Base-by-base conservation (phyloP, 35 echinoderm and acorn worm species). In the Eucidaris tribuloides region DNA sequence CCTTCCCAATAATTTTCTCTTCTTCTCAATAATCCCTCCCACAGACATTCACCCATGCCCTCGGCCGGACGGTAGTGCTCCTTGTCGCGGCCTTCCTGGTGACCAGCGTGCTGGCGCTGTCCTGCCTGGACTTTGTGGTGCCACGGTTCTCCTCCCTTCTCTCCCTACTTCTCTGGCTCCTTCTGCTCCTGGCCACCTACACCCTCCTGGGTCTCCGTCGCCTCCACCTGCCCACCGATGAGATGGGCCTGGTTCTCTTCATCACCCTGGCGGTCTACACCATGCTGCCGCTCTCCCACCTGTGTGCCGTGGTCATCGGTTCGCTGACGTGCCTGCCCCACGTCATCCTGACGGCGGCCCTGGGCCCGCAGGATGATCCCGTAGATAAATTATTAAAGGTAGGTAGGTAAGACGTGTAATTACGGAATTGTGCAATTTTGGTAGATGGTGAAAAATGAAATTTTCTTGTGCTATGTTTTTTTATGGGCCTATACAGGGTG, bases 321-420 rank as follows among this genome's bases (percentile, higher is more conserved):
- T 19, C 72, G 19, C 65, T 90, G 22, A 90, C 81, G 18, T 90
- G 88, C 78, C 70, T 90, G 37, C 88, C 88, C n/a, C 88, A 90
- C 79, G 42, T 90, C 29, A 71, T 84, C 37, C 66, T 90, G 7
- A 31, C 58, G 18, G 64, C 46, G 15, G 70, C 76, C 1, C 52
- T 84, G 11, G 41, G 68, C 34, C 38, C 22, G 35, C 68, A 74
- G 29, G 68, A 74, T 19, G 68, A 74, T 25, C 68, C 68, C 68
- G 37, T 74, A 1, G 36, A 74, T 41, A 74, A 74, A 44, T 44
- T 74, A 38, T 74, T 74, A 4, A 44, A 41, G 68, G 68, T 74
- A 74, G 25, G 68, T 9, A 19, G n/a, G n/a, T n/a, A n/a, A n/a
- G n/a, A n/a, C n/a, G n/a, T n/a, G n/a, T n/a, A n/a, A n/a, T n/a